Evolutionary conservation across 1,140 invertebrate genomes (phyloP), one percentile per base, ranked within the genome.

Genomic region (Globodera ellingtonae): DNA sequence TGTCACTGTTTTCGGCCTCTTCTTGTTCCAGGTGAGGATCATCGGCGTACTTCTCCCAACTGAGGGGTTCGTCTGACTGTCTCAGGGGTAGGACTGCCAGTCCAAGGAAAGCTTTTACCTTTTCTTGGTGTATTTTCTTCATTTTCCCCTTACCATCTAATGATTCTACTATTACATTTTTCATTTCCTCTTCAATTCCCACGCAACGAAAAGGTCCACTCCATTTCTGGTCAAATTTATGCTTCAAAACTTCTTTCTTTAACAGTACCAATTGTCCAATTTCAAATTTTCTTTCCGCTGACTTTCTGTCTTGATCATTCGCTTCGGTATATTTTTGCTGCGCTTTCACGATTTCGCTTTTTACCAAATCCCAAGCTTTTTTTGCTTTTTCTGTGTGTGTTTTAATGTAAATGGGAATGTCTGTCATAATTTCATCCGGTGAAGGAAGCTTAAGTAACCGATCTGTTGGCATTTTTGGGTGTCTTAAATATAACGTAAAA

Each of bases 221-320:
- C 59, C 3, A 65, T 65, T 65, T 65, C 59, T 13, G 13, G n/a
- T 65, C 59, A 65, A 65, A 65, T 65, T 65, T 65, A 65, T 65
- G 59, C 13, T 65, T 65, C 59, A 21, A 21, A 13, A 13, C 59
- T 65, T 65, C 59, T 65, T 65, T 65, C 21, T 15, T 13, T 65
- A 65, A 21, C 59, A 65, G n/a, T 15, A 65, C 21, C 3, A 15
- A 21, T 65, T 65, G 59, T 65, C 59, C 59, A 65, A 65, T 65
- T 1, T 65, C 59, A 3, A 65, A 65, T 15, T 65, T 3, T 65
- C 59, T 13, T 15, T 65, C 59, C 3, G 3, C 59, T 3, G 59
- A 13, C 2, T 65, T 65, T 65, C 59, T 65, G 13, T 65, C 13
- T 13, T 2, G 13, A 21, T 65, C 59, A 65, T 65, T 21, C 3